Percentiles rank a stretch among this genome's conserved stretches.
phyloP scores from a whole-genome alignment of 2,888 invertebrate species.

The Petrophora chlorosata region DNA sequence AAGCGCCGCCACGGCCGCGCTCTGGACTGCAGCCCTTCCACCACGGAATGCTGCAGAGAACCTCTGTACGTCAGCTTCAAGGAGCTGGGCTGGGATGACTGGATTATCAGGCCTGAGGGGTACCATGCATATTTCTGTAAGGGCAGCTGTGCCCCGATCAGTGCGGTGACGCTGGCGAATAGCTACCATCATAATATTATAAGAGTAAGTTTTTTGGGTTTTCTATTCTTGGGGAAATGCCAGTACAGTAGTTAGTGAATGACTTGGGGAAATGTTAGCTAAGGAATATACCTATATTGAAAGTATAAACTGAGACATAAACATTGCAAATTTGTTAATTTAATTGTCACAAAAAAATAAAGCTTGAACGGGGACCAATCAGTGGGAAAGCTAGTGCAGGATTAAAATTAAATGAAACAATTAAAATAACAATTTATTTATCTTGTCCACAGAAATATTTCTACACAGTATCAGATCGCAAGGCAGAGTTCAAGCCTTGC shows the following conservation, averaged over 20 bases:
- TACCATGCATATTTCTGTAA: slow-evolving; percentile 95
- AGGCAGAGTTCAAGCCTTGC: slow-evolving; percentile 90
- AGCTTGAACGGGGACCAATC: no score
- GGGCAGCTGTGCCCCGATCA: slow-evolving; percentile 90
- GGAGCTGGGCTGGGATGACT: slow-evolving; percentile 94
- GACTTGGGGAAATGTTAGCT: no score
- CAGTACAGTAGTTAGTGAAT: no score
- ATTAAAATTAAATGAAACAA: no score
- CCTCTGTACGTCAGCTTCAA: slow-evolving; percentile 92
- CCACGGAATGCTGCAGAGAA: slow-evolving; percentile 92
- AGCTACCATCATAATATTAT: slow-evolving; percentile 88
- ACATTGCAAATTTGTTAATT: no score
- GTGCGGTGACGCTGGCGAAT: slow-evolving; percentile 85
- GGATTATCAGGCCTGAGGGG: slow-evolving; percentile 92
- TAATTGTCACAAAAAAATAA: no score
- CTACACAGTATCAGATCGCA: slow-evolving; percentile 81
- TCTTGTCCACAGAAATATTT: slow-evolving; percentile 86
- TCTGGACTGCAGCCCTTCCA: slow-evolving; percentile 86
- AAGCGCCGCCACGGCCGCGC: slow-evolving; percentile 86
- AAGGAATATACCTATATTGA: no score
- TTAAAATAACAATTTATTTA: no score
- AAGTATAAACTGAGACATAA: no score
- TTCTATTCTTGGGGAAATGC: no score
- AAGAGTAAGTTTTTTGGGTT: slow-evolving; percentile 81
- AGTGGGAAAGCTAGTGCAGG: no score